phyloP scores from a whole-genome alignment of 2,888 invertebrate genomes.

The Octodonta nipae region DNA sequence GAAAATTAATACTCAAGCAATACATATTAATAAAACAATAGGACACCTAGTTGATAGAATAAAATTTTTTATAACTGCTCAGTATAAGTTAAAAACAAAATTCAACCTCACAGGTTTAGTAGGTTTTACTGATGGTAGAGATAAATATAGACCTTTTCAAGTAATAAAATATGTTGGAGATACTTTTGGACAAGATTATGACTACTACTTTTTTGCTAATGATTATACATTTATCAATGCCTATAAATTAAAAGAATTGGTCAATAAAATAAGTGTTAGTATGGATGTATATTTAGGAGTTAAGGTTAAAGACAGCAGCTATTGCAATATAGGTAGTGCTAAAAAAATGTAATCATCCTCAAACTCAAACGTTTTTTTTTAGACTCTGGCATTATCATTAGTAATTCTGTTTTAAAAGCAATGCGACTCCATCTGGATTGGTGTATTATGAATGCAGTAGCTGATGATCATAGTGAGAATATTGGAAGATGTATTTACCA shows the following conservation, averaged over 20 bases:
- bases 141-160: constrained; percentile 69
- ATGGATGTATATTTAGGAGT: constrained; percentile 75
- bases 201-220: constrained; percentile 80
- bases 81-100: constrained; percentile 30
- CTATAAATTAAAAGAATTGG: constrained; percentile 55
- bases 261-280: constrained; percentile 67
- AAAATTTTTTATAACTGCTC: constrained; percentile 39
- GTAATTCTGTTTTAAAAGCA: constrained; percentile 70
- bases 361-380: constrained; percentile 9
- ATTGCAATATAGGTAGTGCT: constrained; percentile 52
- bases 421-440: constrained; percentile 71
- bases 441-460: constrained; percentile 77
- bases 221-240: constrained; percentile 79
- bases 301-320: constrained; percentile 45
- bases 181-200: constrained; percentile 77
- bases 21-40: constrained; percentile 80
- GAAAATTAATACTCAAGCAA: constrained; percentile 56
- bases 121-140: constrained; percentile 70
- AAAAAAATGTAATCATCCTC: constrained; percentile 6
- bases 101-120: constrained; percentile 46
- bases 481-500: constrained; percentile 75
- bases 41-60: constrained; percentile 72
- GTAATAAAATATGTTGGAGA: constrained; percentile 80
- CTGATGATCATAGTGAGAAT: constrained; percentile 71
- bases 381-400: constrained; percentile 77